Base-by-base conservation (phyloP, 2,888 invertebrate genomes). In the Tetrapedia diversipes region DNA sequence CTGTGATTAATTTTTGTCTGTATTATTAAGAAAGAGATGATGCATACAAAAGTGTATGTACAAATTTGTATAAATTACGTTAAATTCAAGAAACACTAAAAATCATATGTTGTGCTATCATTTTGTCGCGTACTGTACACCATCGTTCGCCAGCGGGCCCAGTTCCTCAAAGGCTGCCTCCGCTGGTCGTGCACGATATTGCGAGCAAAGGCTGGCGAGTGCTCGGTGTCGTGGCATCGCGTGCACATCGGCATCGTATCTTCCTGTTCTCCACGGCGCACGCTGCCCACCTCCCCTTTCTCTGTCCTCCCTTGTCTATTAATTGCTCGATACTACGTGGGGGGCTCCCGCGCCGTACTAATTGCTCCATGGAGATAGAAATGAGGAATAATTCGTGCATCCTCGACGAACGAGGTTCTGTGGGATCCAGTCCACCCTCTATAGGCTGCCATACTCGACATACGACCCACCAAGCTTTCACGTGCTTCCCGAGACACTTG, bases 271-370 rank as follows among this genome's bases (percentile, higher is more conserved):
- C 47, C 59, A n/a, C 22, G 14, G 19, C 22, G 3, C 32, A n/a
- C n/a, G 32, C 70, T 24, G n/a, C 11, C 61, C 8, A 2, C 16
- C 37, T 41, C 61, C 53, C 47, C 65, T 32, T 53, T 43, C 27
- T 73, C 63, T 57, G 41, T 71, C 49, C 27, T 51, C 65, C 63
- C 77, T 82, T 86, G 85, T 89, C 88, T 89, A 90, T 90, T 90
- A 90, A 90, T 90, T 90, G 90, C 87, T 83, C 86, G 86, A 87
- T 88, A 81, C 87, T 84, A 89, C 90, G 89, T 90, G 90, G 90
- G 90, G 88, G 90, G 89, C 86, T 88, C 85, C 87, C 86, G 86
- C 85, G 81, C 83, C 81, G 87, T 86, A 88, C 90, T 90, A 90
- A 90, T 90, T 90, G 88, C 87, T 85, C 84, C 85, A 82, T 72